Evolutionary conservation across 2,113 vertebrate species (phyloP).

Genomic region (Scomber japonicus): DNA sequence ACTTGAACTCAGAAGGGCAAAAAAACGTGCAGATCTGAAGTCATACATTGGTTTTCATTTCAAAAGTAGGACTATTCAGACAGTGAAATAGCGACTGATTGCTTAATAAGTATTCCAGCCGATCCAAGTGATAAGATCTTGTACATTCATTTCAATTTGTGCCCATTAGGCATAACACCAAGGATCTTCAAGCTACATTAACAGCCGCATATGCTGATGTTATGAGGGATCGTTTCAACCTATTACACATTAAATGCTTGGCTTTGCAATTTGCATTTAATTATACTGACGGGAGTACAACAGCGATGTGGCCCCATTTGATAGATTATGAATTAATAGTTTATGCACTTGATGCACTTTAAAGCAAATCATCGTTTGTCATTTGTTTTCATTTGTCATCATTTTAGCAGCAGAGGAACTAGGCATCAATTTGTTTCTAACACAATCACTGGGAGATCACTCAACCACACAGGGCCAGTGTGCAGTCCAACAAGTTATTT

Average conservation of each 20-base stretch:
- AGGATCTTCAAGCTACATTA: slow-evolving; percentile 81
- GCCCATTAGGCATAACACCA: slow-evolving; percentile 73
- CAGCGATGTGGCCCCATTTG: slow-evolving; percentile 53
- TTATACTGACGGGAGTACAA: slow-evolving; percentile 68
- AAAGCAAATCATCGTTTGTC: slow-evolving; percentile 68
- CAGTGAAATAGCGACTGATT: slow-evolving; percentile 41
- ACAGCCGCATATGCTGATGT: slow-evolving; percentile 64
- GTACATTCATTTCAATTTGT: slow-evolving; percentile 76
- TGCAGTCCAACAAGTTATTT: slow-evolving; percentile 39
- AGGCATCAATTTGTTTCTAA: slow-evolving; percentile 39
- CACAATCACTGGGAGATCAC: background rate
- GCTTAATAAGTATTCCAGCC: slow-evolving; percentile 52
- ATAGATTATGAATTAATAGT: slow-evolving; percentile 72
- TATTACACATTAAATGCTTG: slow-evolving; percentile 79
- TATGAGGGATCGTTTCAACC: slow-evolving; percentile 73
- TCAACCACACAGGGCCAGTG: background rate
- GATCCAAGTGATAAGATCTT: slow-evolving; percentile 58
- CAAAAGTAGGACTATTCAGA: slow-evolving; percentile 28
- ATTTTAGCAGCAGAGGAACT: slow-evolving; percentile 45
- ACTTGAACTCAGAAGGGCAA: slow-evolving; percentile 33
- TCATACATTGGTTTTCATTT: slow-evolving; percentile 32
- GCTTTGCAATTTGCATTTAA: slow-evolving; percentile 80
- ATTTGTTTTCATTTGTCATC: slow-evolving; percentile 74
- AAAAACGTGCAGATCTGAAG: slow-evolving; percentile 49
- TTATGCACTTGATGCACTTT: slow-evolving; percentile 59